These are phyloP conservation scores for Sycophila sp. DNA, from an alignment of 1,140 invertebrate species.

Conservation along the genomic window DNA sequence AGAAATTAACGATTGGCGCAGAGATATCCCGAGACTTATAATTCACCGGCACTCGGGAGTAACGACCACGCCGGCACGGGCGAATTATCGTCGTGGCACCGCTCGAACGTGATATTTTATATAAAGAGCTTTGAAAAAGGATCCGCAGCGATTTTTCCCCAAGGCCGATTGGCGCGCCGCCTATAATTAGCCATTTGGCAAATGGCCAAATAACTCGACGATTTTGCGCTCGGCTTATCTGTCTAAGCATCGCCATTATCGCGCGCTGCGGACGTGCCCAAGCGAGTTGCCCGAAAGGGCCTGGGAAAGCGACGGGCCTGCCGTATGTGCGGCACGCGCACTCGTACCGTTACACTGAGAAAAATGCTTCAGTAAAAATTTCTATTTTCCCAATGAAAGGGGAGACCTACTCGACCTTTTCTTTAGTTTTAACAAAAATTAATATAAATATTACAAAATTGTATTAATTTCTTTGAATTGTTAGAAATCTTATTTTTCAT, in stretches of 20 bases:
- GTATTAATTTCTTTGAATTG: too few relatives aligned
- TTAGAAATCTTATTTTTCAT: too few relatives aligned
- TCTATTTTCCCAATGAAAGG: too few relatives aligned
- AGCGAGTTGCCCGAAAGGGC: conserved; percentile 36
- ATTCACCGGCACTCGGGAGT: too few relatives aligned
- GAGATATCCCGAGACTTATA: not conserved
- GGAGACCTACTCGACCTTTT: too few relatives aligned
- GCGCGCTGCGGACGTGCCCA: not conserved
- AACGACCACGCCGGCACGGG: too few relatives aligned
- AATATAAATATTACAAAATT: too few relatives aligned
- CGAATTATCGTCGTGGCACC: too few relatives aligned
- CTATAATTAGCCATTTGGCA: conserved; percentile 14
- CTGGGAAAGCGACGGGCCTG: conserved; percentile 44
- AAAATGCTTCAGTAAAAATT: too few relatives aligned
- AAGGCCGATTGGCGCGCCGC: not conserved
- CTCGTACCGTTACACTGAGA: too few relatives aligned
- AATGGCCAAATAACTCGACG: not conserved
- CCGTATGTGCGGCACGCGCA: not conserved
- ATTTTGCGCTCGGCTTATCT: conserved; percentile 14
- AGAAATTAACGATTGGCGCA: not conserved
- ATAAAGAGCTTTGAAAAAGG: not conserved
- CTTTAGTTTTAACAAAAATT: too few relatives aligned
- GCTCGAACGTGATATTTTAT: not conserved
- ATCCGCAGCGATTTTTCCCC: not conserved
- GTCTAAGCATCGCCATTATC: conserved; percentile 22